Evolutionary conservation across 2,888 invertebrate species (phyloP), one percentile per base, ranked within the genome.

Genomic region (Drosophila anomalata): DNA sequence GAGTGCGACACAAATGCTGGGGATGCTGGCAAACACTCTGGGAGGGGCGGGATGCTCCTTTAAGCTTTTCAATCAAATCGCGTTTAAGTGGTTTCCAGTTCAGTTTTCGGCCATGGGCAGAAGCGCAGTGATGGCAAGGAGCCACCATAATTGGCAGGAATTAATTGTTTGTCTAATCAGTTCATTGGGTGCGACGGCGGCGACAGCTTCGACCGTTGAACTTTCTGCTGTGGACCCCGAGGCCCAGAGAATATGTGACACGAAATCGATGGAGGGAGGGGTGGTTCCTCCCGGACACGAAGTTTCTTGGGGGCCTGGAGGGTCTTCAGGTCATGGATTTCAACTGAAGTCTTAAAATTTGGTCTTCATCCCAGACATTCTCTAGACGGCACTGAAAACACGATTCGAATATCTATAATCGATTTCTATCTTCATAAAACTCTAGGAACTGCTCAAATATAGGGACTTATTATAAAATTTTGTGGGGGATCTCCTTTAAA

Each of bases 61-160:
- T 87, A 86, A 88, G 88, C 88, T 83, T 83, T 83, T 88, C 82
- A 87, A 83, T 83, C 88, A 86, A 77, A 79, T 78, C 75, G 80
- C 80, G 80, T 77, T 83, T 76, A 86, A 83, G 88, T 83, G 88
- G 86, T 79, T 82, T 78, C 53, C 76, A 78, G 69, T 66, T 76
- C 73, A 71, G 68, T 68, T 68, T 29, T 66, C 20, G 48, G 69
- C 20, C 26, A 20, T 29, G 57, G 69, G 26, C 50, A 41, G 6
- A 17, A 20, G 36, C 36, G 36, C 36, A 36, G 36, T 42, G 53
- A 50, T 66, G 52, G 42, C 55, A 69, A 56, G 59, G 20, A 47
- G 75, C 65, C 79, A 68, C 79, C 82, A 70, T 66, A 85, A 79
- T 80, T 83, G 69, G 83, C 53, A 52, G 54, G 74, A 82, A 87